Evolutionary conservation across 2,113 vertebrate species (phyloP).

Genomic region (Prolemur simus): DNA sequence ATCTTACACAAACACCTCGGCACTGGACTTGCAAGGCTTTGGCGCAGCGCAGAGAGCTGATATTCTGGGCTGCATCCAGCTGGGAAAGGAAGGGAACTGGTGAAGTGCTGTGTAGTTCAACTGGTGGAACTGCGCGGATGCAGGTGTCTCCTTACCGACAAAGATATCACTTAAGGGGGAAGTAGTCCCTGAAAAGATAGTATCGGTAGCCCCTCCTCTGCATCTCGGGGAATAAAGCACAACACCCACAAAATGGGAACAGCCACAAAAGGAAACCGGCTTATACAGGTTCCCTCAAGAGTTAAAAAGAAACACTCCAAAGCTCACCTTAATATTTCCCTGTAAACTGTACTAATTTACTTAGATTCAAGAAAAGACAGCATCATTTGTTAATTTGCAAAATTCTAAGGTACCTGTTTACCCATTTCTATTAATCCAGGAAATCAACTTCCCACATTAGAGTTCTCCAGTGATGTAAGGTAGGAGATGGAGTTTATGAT

Average conservation of each 20-base stretch:
- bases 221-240: not conserved
- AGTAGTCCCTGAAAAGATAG: constrained; percentile 78
- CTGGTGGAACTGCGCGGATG: constrained; percentile 78
- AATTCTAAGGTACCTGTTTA: constrained; percentile 57
- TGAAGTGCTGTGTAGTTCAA: constrained; percentile 65
- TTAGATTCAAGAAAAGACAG: constrained; percentile 51
- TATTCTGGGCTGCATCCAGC: constrained; percentile 81
- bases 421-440: constrained; percentile 63
- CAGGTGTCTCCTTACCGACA: constrained; percentile 87
- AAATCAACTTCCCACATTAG: constrained; percentile 66
- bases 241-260: too few species aligned
- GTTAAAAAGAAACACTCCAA: constrained; percentile 66
- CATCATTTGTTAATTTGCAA: constrained; percentile 70
- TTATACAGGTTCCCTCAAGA: constrained; percentile 51
- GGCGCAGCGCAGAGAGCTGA: constrained; percentile 78
- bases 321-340: constrained; percentile 50
- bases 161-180: constrained; percentile 74
- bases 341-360: constrained; percentile 36
- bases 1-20: constrained; percentile 85
- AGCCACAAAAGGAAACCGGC: not conserved
- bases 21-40: constrained; percentile 81
- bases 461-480: constrained; percentile 42
- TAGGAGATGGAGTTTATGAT: constrained; percentile 66
- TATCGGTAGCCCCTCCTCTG: constrained; percentile 48
- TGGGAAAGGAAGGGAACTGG: constrained; percentile 80